phyloP scores from a whole-genome alignment of 2,888 invertebrate species.

The Drosophila kokeensis region DNA sequence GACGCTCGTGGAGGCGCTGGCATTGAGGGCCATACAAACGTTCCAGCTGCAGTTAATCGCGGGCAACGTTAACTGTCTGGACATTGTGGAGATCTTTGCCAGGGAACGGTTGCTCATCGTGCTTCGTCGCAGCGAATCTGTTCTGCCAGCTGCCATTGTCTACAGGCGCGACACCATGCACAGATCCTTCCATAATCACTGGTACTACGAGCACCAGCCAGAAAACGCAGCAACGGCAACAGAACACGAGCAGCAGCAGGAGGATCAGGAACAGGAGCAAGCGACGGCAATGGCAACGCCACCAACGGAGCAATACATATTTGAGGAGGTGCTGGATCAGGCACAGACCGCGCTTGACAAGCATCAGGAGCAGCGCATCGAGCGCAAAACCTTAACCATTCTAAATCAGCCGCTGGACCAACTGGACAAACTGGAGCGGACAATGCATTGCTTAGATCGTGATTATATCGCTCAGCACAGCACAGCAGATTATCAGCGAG shows the following conservation, averaged over 20 bases:
- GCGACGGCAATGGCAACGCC: background rate
- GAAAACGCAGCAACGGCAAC: background rate
- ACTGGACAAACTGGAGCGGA: conserved; percentile 25
- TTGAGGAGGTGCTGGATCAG: conserved; percentile 36
- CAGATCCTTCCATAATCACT: conserved; percentile 28
- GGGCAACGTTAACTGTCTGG: conserved; percentile 68
- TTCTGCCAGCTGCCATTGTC: conserved; percentile 71
- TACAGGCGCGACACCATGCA: conserved; percentile 56
- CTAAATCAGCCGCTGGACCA: conserved; percentile 23
- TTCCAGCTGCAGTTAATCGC: conserved; percentile 52
- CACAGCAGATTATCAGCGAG: background rate
- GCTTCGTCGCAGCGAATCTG: conserved; percentile 23
- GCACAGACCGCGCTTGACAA: conserved; percentile 44
- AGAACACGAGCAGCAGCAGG: background rate
- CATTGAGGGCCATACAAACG: conserved; percentile 73
- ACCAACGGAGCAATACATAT: conserved; percentile 8
- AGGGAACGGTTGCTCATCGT: conserved; percentile 55
- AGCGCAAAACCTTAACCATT: conserved; percentile 33
- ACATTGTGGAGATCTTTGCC: conserved; percentile 75
- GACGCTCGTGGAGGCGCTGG: conserved; percentile 57
- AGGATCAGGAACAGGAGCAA: conserved; percentile 2
- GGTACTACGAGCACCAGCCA: conserved; percentile 57
- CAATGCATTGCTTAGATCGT: conserved; percentile 12
- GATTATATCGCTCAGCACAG: background rate
- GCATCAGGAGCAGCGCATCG: background rate